Percentiles rank a stretch among this genome's conserved stretches.
These are phyloP conservation scores for Agrotis ipsilon DNA, from an alignment of 2,888 invertebrate genomes.

Conservation along the genomic window DNA sequence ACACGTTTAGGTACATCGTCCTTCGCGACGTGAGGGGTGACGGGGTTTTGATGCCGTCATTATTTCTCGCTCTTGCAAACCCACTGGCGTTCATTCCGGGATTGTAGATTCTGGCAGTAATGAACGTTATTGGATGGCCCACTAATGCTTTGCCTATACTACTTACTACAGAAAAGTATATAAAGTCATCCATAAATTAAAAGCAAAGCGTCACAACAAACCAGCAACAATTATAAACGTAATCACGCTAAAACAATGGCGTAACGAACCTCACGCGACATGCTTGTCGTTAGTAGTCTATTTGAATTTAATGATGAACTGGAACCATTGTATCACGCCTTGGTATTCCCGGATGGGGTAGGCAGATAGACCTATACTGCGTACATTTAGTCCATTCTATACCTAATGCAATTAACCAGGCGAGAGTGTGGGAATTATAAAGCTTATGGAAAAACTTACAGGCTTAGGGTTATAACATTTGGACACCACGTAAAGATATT, in stretches of 20 bases:
- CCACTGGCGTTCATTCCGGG: too few relatives aligned
- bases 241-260: conserved; percentile 54
- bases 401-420: neutral
- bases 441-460: neutral
- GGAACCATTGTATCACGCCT: neutral
- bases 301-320: neutral
- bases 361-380: neutral
- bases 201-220: conserved; percentile 45
- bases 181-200: conserved; percentile 20
- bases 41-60: too few relatives aligned
- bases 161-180: neutral
- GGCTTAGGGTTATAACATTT: too few relatives aligned
- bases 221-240: conserved; percentile 28
- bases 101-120: too few relatives aligned
- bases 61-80: too few relatives aligned
- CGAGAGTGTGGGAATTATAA: neutral
- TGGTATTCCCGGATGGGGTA: neutral
- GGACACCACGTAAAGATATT: too few relatives aligned
- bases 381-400: neutral
- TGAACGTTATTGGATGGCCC: too few relatives aligned
- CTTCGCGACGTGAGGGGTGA: too few relatives aligned
- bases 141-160: too few relatives aligned
- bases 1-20: too few relatives aligned
- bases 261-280: conserved; percentile 37
- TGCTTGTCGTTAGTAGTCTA: conserved; percentile 25